These are phyloP conservation scores for Mus minutoides DNA, from an alignment of 2,797 vertebrate genomes.

Conservation along the genomic window DNA sequence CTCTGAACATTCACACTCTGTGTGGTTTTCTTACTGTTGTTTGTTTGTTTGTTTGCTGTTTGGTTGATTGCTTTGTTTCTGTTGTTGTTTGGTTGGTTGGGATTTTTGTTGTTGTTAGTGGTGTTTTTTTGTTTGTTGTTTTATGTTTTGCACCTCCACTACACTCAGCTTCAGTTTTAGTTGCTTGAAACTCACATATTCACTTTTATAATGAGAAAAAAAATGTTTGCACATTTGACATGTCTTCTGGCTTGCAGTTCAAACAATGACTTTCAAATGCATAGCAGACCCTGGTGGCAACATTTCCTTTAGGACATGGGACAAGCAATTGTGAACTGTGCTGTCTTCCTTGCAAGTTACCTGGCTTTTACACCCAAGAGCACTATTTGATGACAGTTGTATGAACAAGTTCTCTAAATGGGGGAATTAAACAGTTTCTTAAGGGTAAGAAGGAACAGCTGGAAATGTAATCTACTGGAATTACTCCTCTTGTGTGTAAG, in stretches of 20 bases:
- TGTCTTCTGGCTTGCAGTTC: conserved; percentile 40
- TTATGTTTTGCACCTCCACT: conserved; percentile 25
- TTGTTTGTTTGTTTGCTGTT: background rate
- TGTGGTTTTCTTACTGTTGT: conserved; percentile 15
- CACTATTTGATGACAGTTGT: background rate
- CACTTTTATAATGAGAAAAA: conserved; percentile 73
- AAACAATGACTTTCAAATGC: conserved; percentile 51
- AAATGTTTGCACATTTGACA: conserved; percentile 50
- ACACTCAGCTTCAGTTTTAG: conserved; percentile 63
- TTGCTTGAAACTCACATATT: conserved; percentile 77
- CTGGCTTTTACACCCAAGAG: background rate
- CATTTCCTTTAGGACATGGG: background rate
- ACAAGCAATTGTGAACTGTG: background rate
- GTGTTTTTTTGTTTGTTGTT: background rate
- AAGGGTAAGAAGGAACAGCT: background rate
- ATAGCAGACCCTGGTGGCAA: background rate
- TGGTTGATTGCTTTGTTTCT: background rate
- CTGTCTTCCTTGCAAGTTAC: background rate
- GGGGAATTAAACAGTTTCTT: background rate
- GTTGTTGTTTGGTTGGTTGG: background rate
- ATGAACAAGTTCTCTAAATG: background rate
- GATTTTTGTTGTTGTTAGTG: background rate
- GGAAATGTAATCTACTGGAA: background rate
- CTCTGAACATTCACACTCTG: conserved; percentile 72
- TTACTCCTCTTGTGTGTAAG: background rate